Base-by-base conservation (phyloP, 37 sponge, comb jelly and placozoan species). In the Chondrilla cf. caribensis region DNA sequence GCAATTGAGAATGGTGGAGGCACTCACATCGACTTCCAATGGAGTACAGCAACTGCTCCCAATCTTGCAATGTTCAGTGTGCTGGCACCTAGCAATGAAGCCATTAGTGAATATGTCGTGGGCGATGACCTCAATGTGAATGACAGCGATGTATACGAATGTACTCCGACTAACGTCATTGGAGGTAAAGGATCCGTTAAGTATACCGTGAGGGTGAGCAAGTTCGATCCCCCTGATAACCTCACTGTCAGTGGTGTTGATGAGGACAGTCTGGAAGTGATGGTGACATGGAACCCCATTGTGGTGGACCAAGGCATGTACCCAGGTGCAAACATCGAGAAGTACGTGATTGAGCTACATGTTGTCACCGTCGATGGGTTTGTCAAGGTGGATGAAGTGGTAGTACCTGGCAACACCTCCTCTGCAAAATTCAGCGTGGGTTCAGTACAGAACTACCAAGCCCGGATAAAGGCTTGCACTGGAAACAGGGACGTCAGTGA, bases 281-380 rank as follows among this genome's bases (percentile, higher is more conserved):
- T 67, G 3, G 68, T 67, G 32, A 67, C 1, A 26, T 67, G 68
- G 68, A 67, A 67, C 33, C 68, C 68, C 68, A 29, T 67, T 67
- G 68, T 31, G 17, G 68, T 67, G 35, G 35, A 33, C 35, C 35
- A 28, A 67, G 4, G 3, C 32, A 28, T 28, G 35, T 67, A 67
- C 33, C 68, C 68, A 6, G 68, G 68, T 31, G 68, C 68, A n/a
- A 28, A 67, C 29, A 33, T 67, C 1, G 68, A 29, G 24, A 54
- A 58, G 1, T 79, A 51, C 36, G 35, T 51, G 0, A 58, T 79
- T 26, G 79, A 47, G 35, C 22, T 79, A 28, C 51, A 44, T 54
- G 79, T 54, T 29, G 33, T 79, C 54, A 79, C 79, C 26, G 35
- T 58, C 51, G 54, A 44, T 2, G 79, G 58, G 22, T 32, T 55